These are phyloP conservation scores for Meda fulgida DNA, from an alignment of 2,797 vertebrate species.

Conservation along the genomic window DNA sequence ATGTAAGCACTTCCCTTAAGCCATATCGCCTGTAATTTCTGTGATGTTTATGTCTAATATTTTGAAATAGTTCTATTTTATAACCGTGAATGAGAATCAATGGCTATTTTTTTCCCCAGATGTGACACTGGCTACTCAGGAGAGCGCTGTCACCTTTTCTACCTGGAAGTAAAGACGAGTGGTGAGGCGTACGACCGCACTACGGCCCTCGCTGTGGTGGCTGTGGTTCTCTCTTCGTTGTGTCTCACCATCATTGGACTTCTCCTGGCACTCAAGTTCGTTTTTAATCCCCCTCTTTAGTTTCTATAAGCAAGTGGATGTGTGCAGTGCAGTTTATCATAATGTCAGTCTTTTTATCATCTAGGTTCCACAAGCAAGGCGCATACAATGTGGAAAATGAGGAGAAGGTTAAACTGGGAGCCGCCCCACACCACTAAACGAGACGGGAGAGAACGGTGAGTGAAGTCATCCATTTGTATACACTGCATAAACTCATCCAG, in stretches of 20 bases:
- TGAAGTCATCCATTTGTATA: conserved; percentile 31
- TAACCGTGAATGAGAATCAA: background rate
- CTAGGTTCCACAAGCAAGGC: conserved; percentile 95
- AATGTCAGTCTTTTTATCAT: conserved; percentile 43
- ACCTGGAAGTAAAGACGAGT: conserved; percentile 77
- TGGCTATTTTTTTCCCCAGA: conserved; percentile 69
- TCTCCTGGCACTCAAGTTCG: conserved; percentile 91
- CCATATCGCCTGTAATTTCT: background rate
- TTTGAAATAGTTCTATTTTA: background rate
- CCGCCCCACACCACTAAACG: conserved; percentile 87
- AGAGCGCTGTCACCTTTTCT: conserved; percentile 86
- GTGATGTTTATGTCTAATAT: background rate
- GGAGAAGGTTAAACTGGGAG: conserved; percentile 95
- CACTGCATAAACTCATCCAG: conserved; percentile 23
- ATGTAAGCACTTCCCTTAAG: conserved; percentile 81
- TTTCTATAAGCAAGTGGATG: background rate
- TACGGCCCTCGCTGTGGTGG: conserved; percentile 90
- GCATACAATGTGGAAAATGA: conserved; percentile 95
- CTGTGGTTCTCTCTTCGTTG: conserved; percentile 91
- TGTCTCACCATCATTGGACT: conserved; percentile 92
- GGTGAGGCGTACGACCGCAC: conserved; percentile 86
- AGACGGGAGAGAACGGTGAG: conserved; percentile 74
- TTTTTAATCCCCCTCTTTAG: background rate
- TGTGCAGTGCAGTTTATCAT: background rate
- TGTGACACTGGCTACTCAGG: conserved; percentile 88